Percentiles rank a stretch among this genome's conserved stretches.
Conservation (phyloP, 2,888 invertebrate species). For the Ectobius pallidus region DNA sequence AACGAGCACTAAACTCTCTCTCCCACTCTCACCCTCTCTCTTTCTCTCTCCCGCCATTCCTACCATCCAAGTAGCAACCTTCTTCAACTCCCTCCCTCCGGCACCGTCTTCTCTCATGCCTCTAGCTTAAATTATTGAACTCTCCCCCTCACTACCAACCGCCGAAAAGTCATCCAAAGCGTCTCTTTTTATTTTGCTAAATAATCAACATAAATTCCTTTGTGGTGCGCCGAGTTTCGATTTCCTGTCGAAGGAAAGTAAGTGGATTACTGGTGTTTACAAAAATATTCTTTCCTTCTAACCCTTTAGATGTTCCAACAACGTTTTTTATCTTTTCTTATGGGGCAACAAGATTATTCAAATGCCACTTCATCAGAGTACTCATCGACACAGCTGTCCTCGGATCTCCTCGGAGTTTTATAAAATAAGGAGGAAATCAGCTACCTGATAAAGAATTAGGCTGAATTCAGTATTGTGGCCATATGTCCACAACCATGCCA, state of each 20-base stretch:
- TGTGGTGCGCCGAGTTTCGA: neutral
- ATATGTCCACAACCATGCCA: no score
- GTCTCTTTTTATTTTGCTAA: neutral
- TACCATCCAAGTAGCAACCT: constrained; percentile 12
- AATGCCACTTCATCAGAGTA: no score
- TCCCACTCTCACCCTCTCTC: neutral
- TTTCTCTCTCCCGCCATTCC: neutral
- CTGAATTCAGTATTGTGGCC: no score
- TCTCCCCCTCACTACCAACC: neutral
- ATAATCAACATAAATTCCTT: constrained; percentile 1
- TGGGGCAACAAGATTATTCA: no score
- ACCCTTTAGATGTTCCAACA: no score
- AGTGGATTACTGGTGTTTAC: no score
- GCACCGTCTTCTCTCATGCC: neutral
- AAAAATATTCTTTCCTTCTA: no score
- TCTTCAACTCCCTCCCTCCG: neutral
- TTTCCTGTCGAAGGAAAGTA: neutral
- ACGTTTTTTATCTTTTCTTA: no score
- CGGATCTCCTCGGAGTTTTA: no score
- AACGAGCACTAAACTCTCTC: constrained; percentile 15
- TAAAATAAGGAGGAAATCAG: no score
- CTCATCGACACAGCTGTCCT: no score
- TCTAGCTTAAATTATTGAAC: constrained; percentile 23
- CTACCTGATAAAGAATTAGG: no score
- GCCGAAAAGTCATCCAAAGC: neutral